Percentiles rank a stretch among this genome's conserved stretches.
These are phyloP conservation scores for Pachliopta kotzebuea DNA, from an alignment of 2,888 invertebrate genomes.

Conservation along the genomic window DNA sequence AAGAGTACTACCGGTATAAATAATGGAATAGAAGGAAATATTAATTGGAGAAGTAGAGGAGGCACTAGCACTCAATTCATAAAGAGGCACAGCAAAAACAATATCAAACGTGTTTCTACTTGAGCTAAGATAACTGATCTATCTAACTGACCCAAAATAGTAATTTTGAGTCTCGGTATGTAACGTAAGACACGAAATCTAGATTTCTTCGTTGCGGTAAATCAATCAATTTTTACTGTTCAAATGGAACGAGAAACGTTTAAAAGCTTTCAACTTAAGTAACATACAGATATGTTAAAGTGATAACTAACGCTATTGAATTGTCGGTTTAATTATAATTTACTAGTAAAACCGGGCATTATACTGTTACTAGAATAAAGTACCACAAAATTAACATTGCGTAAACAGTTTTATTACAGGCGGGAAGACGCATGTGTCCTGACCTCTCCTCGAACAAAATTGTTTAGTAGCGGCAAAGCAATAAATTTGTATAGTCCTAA, in stretches of 20 bases:
- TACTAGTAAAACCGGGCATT: background rate
- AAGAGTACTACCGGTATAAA: background rate
- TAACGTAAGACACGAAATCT: too few relatives aligned
- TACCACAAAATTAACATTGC: constrained; percentile 35
- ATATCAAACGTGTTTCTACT: background rate
- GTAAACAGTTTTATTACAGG: constrained; percentile 12
- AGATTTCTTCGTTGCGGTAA: too few relatives aligned
- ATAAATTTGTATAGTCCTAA: constrained; percentile 5
- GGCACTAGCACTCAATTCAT: background rate
- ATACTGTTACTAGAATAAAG: background rate
- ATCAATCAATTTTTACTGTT: too few relatives aligned
- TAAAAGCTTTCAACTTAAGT: background rate
- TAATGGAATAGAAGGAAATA: background rate
- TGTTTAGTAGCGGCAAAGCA: constrained; percentile 2
- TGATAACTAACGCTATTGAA: too few relatives aligned
- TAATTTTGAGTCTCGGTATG: too few relatives aligned
- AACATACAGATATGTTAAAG: too few relatives aligned
- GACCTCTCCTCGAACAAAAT: constrained; percentile 3
- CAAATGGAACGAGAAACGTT: background rate
- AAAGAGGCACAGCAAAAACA: background rate
- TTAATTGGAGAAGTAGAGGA: background rate
- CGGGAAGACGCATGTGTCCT: constrained; percentile 12
- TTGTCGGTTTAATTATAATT: background rate
- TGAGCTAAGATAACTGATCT: too few relatives aligned
- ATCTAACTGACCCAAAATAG: too few relatives aligned